These are phyloP conservation scores for Sceloporus undulatus DNA, from an alignment of 2,113 vertebrate species.

Conservation along the genomic window DNA sequence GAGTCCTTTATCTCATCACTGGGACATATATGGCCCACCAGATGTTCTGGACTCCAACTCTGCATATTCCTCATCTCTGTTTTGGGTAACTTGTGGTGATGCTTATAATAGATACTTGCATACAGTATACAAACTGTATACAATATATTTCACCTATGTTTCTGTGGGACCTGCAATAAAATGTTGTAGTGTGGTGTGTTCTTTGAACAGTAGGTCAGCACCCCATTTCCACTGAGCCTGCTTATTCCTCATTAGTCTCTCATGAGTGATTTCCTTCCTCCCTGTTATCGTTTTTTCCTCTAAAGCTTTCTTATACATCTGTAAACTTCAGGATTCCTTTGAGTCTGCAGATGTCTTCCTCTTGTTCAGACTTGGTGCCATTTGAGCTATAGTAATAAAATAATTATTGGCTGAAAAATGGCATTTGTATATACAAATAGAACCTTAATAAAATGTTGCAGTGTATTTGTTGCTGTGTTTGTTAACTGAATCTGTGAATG, in stretches of 20 bases:
- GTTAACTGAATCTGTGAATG: neutral
- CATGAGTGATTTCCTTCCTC: neutral
- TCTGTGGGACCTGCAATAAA: neutral
- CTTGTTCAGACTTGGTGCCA: too few relatives aligned
- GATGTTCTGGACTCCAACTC: too few relatives aligned
- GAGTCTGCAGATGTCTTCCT: neutral
- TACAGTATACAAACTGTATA: neutral
- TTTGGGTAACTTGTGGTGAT: neutral
- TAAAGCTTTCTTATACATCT: neutral
- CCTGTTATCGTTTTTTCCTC: neutral
- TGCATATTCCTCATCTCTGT: too few relatives aligned
- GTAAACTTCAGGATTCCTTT: too few relatives aligned
- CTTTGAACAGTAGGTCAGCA: neutral
- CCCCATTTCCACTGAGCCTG: neutral
- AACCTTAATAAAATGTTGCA: neutral
- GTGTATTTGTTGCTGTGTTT: neutral
- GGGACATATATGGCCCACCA: too few relatives aligned
- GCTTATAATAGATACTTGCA: neutral
- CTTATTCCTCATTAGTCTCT: neutral
- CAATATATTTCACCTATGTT: neutral
- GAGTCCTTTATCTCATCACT: neutral
- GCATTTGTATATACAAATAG: neutral
- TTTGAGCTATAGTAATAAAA: neutral
- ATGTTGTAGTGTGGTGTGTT: neutral
- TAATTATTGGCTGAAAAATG: neutral